Evolutionary conservation across 2,797 vertebrate genomes (phyloP).

Genomic region (Melanotaenia trifasciata): DNA sequence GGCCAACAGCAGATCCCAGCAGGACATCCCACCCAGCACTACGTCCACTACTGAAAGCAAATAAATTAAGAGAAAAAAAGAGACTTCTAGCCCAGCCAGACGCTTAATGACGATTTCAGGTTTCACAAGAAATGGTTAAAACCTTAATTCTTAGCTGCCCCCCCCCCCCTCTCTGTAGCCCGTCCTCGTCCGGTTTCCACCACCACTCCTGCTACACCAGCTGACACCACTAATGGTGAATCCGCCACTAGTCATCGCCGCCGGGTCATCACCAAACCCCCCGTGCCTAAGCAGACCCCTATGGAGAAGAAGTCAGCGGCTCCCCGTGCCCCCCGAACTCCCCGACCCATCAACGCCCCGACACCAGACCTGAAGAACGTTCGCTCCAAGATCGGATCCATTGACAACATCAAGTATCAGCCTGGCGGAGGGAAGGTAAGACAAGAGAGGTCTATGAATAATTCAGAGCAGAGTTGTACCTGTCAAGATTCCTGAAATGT

Average conservation of each 20-base stretch:
- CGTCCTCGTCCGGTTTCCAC: conserved; percentile 69
- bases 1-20: no score
- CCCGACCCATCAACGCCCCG: conserved; percentile 78
- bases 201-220: conserved; percentile 65
- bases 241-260: conserved; percentile 62
- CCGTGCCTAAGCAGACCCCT: conserved; percentile 81
- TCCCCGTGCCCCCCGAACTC: conserved; percentile 78
- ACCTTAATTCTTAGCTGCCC: not conserved
- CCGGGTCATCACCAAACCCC: conserved; percentile 84
- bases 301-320: conserved; percentile 83
- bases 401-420: conserved; percentile 99
- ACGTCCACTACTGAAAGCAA: no score
- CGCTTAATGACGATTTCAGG: not conserved
- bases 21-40: no score
- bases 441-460: conserved; percentile 19
- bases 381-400: conserved; percentile 97
- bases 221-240: conserved; percentile 75
- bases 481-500: conserved; percentile 15
- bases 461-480: conserved; percentile 1
- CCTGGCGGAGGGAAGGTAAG: conserved; percentile 97
- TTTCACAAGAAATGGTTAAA: not conserved
- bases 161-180: conserved; percentile 38
- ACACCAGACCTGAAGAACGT: conserved; percentile 92
- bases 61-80: not conserved
- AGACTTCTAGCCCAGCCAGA: not conserved